Evolutionary conservation across 2,888 invertebrate species (phyloP), one percentile per base, ranked within the genome.

Genomic region (Steinernema scapterisci): DNA sequence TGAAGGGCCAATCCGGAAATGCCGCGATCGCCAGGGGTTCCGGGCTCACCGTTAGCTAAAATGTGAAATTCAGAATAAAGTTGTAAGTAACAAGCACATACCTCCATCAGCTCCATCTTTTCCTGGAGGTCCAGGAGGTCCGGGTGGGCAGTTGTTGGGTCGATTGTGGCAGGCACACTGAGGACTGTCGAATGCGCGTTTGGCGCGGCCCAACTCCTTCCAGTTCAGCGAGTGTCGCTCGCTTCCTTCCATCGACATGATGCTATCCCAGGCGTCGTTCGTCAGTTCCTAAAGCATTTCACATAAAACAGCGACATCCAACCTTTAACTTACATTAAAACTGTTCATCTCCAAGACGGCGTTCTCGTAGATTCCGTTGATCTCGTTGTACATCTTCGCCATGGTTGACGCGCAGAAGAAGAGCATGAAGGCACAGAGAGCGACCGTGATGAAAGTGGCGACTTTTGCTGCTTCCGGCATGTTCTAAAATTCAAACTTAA

Each of bases 71-170:
- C 81, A 80, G 48, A 80, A 81, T 21, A 81, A 81, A 3, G 9
- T 56, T 78, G 76, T 21, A 78, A 78, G n/a, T 73, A 79, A 77
- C 23, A 76, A 73, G 70, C 79, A 78, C 63, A 76, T 75, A 56
- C 76, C 78, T 71, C 82, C 82, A 19, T 75, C 78, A 25, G 77
- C 76, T 74, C 82, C 82, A 44, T 79, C 78, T 71, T 77, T 77
- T 73, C 80, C 80, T 75, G 78, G 73, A 75, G 38, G 6, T 1
- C 79, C 78, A 31, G 77, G 79, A 48, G 81, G 73, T 73, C 81
- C 81, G 23, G 77, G 75, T 54, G 81, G 81, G 48, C 81, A 81
- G 31, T 52, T 71, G 43, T 73, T 74, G 25, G 79, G 74, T 27
- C 76, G 71, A 9, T 73, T 73, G 16, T 75, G 76, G 54, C 81